phyloP scores from a whole-genome alignment of 2,113 vertebrate species.

The Tiliqua scincoides region DNA sequence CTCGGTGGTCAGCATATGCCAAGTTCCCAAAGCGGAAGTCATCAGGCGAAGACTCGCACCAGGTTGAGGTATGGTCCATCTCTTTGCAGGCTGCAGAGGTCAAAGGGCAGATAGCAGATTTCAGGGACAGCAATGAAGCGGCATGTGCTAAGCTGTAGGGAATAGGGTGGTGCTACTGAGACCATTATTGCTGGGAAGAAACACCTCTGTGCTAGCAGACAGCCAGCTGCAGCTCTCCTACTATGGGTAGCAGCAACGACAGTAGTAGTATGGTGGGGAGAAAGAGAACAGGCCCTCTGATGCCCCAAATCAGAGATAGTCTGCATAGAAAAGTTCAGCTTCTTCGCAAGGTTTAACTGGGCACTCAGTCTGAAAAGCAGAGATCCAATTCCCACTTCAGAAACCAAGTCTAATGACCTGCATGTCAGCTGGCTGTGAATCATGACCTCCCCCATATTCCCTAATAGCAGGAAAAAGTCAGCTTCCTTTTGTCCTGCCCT shows the following conservation, averaged over 20 bases:
- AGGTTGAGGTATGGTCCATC: slow-evolving; percentile 78
- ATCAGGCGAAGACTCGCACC: slow-evolving; percentile 92
- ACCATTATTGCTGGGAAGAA: too few species aligned
- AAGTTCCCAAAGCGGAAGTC: slow-evolving; percentile 88
- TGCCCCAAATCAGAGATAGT: not conserved
- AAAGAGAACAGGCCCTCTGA: not conserved
- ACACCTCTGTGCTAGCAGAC: not conserved
- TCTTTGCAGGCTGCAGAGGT: slow-evolving; percentile 81
- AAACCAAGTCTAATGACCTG: not conserved
- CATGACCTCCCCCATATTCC: not conserved
- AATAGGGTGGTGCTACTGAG: too few species aligned
- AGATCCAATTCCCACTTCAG: not conserved
- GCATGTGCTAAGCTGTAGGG: not conserved
- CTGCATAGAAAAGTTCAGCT: not conserved
- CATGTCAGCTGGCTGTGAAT: not conserved
- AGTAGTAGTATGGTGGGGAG: not conserved
- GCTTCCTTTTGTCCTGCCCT: not conserved
- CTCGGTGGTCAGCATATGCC: slow-evolving; percentile 84
- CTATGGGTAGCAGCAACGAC: not conserved
- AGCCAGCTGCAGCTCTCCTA: not conserved
- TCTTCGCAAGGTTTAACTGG: not conserved
- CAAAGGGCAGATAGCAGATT: not conserved
- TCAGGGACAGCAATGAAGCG: rapidly evolving
- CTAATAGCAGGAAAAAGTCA: not conserved
- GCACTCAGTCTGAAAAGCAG: not conserved